Conservation (phyloP, 2,113 vertebrate genomes). For the Poecilia latipinna region DNA sequence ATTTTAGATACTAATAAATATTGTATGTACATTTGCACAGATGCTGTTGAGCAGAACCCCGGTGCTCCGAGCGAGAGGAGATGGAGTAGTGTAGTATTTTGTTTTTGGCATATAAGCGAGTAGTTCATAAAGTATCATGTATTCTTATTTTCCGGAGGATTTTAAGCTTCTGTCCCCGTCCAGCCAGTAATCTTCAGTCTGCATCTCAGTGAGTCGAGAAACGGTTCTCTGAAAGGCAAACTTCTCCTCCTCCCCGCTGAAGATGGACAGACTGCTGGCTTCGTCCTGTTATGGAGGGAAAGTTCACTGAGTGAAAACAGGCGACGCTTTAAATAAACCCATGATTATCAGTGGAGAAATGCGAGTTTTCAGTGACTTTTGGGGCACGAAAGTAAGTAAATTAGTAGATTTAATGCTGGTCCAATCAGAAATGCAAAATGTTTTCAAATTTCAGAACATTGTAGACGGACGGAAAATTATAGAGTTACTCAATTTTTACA, state of each 20-base stretch:
- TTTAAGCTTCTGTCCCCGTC: conserved; percentile 86
- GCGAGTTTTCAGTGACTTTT: background rate
- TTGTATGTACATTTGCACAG: background rate
- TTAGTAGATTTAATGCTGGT: background rate
- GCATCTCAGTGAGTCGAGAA: conserved; percentile 97
- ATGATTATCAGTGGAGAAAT: background rate
- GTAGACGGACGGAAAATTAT: background rate
- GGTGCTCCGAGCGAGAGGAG: background rate
- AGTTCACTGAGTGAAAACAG: background rate
- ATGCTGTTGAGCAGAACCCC: conserved; percentile 35
- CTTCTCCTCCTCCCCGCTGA: conserved; percentile 93
- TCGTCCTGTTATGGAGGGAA: conserved; percentile 79
- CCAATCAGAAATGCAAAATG: background rate
- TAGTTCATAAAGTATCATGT: conserved; percentile 21
- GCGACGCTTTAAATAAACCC: background rate
- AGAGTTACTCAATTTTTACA: background rate
- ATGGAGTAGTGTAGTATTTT: conserved; percentile 21
- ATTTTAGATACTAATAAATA: conserved; percentile 54
- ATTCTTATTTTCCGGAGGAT: conserved; percentile 1
- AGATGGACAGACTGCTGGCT: conserved; percentile 89
- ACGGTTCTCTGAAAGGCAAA: conserved; percentile 95
- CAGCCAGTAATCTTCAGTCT: conserved; percentile 94
- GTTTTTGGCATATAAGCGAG: conserved; percentile 14
- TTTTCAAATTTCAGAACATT: background rate
- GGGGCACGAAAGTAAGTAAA: too few species aligned